A percentile compares a stretch with the other conserved stretches of the same genome.
Conservation (phyloP, 1,140 invertebrate species). For the Pentalonia nigronervosa region DNA sequence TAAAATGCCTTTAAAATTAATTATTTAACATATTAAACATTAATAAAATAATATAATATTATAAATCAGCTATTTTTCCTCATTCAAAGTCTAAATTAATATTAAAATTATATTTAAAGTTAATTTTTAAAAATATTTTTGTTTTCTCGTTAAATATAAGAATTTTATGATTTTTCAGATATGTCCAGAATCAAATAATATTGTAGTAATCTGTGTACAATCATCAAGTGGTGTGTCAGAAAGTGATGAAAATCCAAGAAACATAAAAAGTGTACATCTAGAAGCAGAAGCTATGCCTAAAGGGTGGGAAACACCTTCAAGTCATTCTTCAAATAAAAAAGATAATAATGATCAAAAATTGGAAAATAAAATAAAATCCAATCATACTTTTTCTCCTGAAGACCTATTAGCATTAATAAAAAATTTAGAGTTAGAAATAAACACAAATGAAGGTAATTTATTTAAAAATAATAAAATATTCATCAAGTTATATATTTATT, state of each 20-base stretch:
- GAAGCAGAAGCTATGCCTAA: slow-evolving; percentile 61
- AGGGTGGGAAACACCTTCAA: slow-evolving; percentile 60
- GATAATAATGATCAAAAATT: slow-evolving; percentile 32
- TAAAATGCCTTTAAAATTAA: neutral
- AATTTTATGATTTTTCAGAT: slow-evolving; percentile 34
- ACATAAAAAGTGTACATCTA: slow-evolving; percentile 60
- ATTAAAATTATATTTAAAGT: neutral
- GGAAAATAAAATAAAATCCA: slow-evolving; percentile 17
- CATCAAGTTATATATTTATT: neutral
- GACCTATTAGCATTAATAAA: slow-evolving; percentile 85
- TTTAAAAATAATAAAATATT: neutral
- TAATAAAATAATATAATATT: too few species aligned
- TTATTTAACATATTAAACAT: neutral
- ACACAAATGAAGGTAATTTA: slow-evolving; percentile 78
- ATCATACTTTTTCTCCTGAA: slow-evolving; percentile 76
- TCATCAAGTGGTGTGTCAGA: slow-evolving; percentile 14
- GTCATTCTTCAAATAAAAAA: slow-evolving; percentile 39
- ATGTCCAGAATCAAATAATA: slow-evolving; percentile 45
- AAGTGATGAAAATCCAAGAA: slow-evolving; percentile 12
- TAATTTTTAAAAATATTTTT: neutral
- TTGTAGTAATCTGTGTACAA: slow-evolving; percentile 30
- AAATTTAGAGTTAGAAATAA: slow-evolving; percentile 87
- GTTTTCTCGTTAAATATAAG: neutral
- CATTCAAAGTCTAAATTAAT: neutral
- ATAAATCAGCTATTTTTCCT: neutral